phyloP scores from a whole-genome alignment of 1,140 invertebrate genomes.

The Nebria ingens region DNA sequence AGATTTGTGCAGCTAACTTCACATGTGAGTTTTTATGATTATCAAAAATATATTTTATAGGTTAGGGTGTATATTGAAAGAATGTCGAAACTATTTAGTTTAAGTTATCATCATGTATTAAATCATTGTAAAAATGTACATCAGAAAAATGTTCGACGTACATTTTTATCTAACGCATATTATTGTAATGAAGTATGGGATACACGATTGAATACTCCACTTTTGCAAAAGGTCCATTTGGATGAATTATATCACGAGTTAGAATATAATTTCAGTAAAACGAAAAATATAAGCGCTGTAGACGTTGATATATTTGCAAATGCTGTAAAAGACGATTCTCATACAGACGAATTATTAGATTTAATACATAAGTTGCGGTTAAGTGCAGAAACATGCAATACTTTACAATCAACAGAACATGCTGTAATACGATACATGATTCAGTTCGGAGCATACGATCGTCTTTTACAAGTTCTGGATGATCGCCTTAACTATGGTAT shows the following conservation, averaged over 20 bases:
- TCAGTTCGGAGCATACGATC: conserved; percentile 42
- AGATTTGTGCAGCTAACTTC: too few relatives aligned
- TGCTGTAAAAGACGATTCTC: conserved; percentile 37
- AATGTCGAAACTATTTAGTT: conserved; percentile 5
- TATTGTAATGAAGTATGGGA: conserved; percentile 56
- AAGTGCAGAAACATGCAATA: conserved; percentile 53
- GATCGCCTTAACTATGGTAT: conserved; percentile 82
- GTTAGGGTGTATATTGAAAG: neutral
- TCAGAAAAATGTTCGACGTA: conserved; percentile 19
- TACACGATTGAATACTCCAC: conserved; percentile 42
- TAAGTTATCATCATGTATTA: neutral
- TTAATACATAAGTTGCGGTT: conserved; percentile 58
- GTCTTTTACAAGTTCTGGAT: conserved; percentile 61
- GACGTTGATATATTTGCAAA: conserved; percentile 68
- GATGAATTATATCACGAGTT: conserved; percentile 52
- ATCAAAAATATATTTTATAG: too few relatives aligned
- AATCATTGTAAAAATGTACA: neutral
- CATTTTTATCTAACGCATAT: conserved; percentile 54
- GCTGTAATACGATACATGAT: conserved; percentile 62
- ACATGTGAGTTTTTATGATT: too few relatives aligned
- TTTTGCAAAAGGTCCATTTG: conserved; percentile 51
- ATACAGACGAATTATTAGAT: conserved; percentile 56
- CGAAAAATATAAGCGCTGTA: conserved; percentile 48
- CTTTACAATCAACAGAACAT: conserved; percentile 69
- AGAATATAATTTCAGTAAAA: conserved; percentile 44